These are phyloP conservation scores for Antigone vipio DNA, from an alignment of 2,113 vertebrate genomes.

Conservation along the genomic window DNA sequence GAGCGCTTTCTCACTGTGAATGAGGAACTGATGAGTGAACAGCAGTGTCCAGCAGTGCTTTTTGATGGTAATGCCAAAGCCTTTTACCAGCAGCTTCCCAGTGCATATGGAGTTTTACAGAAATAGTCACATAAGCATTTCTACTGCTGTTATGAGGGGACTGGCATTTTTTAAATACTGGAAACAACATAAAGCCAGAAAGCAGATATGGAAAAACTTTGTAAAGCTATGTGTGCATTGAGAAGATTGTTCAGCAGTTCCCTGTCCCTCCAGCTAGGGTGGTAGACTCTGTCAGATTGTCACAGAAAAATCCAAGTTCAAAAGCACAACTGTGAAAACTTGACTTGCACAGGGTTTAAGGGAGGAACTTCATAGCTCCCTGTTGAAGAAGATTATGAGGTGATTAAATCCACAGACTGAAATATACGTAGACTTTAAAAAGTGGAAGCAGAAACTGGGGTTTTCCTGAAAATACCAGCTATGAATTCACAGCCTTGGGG, in stretches of 20 bases:
- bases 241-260: neutral
- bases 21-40: conserved; percentile 28
- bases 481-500: neutral
- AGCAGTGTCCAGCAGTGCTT: conserved; percentile 26
- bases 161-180: neutral
- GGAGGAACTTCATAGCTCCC: neutral
- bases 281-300: neutral
- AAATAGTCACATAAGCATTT: neutral
- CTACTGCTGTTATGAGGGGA: neutral
- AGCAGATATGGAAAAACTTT: neutral
- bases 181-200: neutral
- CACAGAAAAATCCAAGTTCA: neutral
- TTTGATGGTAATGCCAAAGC: neutral
- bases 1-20: neutral
- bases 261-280: neutral
- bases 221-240: neutral
- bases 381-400: neutral
- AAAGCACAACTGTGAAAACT: neutral
- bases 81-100: neutral
- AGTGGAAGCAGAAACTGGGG: neutral
- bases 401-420: neutral
- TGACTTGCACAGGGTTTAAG: neutral
- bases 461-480: neutral
- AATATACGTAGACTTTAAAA: neutral
- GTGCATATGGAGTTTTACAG: neutral